Base-by-base conservation (phyloP, 1,140 invertebrate species). In the Drosophila murphyi region DNA sequence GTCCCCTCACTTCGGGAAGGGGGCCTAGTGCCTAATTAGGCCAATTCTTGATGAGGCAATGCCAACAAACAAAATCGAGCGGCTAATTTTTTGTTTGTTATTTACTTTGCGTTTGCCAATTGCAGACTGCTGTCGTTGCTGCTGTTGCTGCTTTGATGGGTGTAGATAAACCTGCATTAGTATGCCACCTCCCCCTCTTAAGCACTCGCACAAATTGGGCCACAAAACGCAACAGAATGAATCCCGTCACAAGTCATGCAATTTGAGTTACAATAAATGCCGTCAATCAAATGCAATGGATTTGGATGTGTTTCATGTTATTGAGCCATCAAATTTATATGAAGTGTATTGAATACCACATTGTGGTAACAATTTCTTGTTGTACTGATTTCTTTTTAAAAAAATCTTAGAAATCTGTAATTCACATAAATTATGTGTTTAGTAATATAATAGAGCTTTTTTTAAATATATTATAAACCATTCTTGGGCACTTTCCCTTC, bases 11-110 rank as follows among this genome's bases (percentile, higher is more conserved):
- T 28, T 43, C 50, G 29, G 7, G 8, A 10, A 28, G 47, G 34
- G 31, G 60, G 61, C 61, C 61, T 65, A 48, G 37, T 45, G 51
- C 56, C 76, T 82, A 88, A 88, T 82, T 78, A 82, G 82, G 82
- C 80, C 80, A 85, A 70, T 77, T 72, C 69, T 75, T 56, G 80
- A 79, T 80, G 83, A 73, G 64, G 80, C 76, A 88, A 85, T 80
- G 64, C 54, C 39, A 72, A 73, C 68, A 64, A 71, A 73, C 82
- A 75, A 86, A 72, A 81, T 72, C 65, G 69, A 72, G 41, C 75
- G 78, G 74, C 78, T 68, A 86, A 73, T 88, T 64, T 82, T 70
- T 65, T 73, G 79, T 82, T 81, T 86, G 82, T 55, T 78, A 72
- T 86, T 79, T 60, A 72, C 70, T 82, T 86, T 67, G 78, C 75